These are phyloP conservation scores for Paratilapia polleni DNA, from an alignment of 2,113 vertebrate species.

Conservation along the genomic window DNA sequence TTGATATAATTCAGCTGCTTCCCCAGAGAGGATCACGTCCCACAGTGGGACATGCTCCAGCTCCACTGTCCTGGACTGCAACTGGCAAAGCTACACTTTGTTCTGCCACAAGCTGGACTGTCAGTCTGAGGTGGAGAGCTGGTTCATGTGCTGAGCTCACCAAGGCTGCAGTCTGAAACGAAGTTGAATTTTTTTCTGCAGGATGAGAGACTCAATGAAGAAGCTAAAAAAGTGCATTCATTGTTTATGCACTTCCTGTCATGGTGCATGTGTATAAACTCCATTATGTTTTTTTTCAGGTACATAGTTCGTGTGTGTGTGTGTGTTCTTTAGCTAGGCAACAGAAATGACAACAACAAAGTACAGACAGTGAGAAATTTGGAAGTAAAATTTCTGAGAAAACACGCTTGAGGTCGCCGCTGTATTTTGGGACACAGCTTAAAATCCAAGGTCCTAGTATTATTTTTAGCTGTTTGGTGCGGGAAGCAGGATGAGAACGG, in stretches of 20 bases:
- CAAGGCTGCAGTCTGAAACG: no score
- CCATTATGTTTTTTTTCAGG: no score
- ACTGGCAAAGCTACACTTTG: neutral
- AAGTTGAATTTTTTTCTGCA: neutral
- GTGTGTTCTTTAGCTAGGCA: neutral
- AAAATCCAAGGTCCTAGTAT: conserved; percentile 11
- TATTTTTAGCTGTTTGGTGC: conserved; percentile 61
- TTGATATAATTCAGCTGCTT: neutral
- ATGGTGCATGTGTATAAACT: no score
- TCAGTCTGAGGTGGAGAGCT: no score
- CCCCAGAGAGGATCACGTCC: neutral
- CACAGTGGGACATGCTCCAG: neutral
- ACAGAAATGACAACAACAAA: neutral
- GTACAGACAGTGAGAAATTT: neutral
- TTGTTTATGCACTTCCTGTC: neutral
- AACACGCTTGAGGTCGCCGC: neutral
- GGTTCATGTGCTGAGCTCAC: neutral
- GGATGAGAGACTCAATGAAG: neutral
- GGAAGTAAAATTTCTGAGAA: neutral
- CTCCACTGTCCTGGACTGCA: neutral
- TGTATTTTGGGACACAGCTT: conserved; percentile 8
- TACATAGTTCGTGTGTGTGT: no score
- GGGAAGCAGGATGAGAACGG: conserved; percentile 63
- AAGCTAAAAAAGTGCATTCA: rapidly evolving
- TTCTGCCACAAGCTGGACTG: neutral